Base-by-base conservation (phyloP, 2,888 invertebrate species). In the Ochropleura leucogaster region DNA sequence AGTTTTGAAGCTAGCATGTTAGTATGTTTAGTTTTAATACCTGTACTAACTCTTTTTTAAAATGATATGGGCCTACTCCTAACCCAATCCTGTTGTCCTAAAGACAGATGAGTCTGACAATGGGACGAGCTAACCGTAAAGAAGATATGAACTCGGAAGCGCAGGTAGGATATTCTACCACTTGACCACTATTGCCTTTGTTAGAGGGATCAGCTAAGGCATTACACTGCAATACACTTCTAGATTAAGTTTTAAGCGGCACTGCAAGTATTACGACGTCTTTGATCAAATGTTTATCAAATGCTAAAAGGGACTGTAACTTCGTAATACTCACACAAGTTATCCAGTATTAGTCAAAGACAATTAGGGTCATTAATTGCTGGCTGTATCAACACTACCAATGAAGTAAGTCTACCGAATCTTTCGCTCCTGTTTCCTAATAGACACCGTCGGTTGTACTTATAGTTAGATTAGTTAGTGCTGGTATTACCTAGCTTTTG, bases 331-430 rank as follows among this genome's bases (percentile, higher is more conserved):
- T 8, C 57, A 59, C 12, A n/a, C 42, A 3, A 62, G 12, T 44
- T 14, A 8, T 59, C 8, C 16, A 59, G 8, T 30, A 60, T 49
- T n/a, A 20, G 7, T 8, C 7, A 30, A 14, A 30, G 3, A 60
- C 30, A 30, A 30, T 30, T 30, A 30, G 30, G 69, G 42, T 73
- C 66, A 79, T 79, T 80, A 78, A 79, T 75, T 82, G 67, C 68
- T 16, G 63, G 40, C 30, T 30, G 3, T 60, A 62, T 72, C 59
- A 42, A 65, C 70, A 60, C 1, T 30, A 59, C 64, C 40, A n/a
- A 59, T 49, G 47, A 64, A 66, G 66, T 70, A 49, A 74, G 66
- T 59, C n/a, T 1, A 42, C 46, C 47, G 30, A 16, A 59, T 62
- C 20, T 49, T 74, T 65, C 30, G 6, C 20, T 74, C 57, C 16